Conservation (phyloP, 1,140 invertebrate species). For the Drosophila funebris region DNA sequence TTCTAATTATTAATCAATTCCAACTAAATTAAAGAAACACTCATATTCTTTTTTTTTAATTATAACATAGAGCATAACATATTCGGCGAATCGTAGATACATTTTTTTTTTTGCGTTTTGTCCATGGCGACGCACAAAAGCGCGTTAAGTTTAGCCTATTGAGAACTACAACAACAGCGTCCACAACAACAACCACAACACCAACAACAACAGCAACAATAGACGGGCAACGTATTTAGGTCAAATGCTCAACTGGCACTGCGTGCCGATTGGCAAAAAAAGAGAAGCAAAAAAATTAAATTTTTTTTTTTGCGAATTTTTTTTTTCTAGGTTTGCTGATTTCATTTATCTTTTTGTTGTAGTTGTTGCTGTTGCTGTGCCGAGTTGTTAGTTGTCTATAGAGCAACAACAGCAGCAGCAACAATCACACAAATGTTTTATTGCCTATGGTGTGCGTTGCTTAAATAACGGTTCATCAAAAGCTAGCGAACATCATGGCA, state of each 20-base stretch:
- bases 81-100: no score
- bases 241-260: constrained; percentile 69
- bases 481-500: constrained; percentile 19
- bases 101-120: no score
- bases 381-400: constrained; percentile 27
- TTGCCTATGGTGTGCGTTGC: constrained; percentile 49
- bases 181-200: constrained; percentile 28
- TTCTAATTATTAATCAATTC: no score
- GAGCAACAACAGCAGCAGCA: constrained; percentile 1
- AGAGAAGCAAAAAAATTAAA: constrained; percentile 21
- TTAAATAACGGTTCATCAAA: constrained; percentile 51
- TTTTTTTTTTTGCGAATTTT: constrained; percentile 41
- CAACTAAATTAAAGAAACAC: no score
- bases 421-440: constrained; percentile 37
- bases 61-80: no score
- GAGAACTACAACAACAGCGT: constrained; percentile 38
- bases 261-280: constrained; percentile 65
- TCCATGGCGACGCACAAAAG: constrained; percentile 55
- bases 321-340: constrained; percentile 43
- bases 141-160: constrained; percentile 60
- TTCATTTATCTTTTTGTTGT: constrained; percentile 63
- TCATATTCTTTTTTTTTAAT: no score
- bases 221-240: constrained; percentile 55
- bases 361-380: constrained; percentile 22
- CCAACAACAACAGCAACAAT: constrained; percentile 28